Evolutionary conservation across 2,113 vertebrate genomes (phyloP).

Genomic region (Brienomyrus longianalis): DNA sequence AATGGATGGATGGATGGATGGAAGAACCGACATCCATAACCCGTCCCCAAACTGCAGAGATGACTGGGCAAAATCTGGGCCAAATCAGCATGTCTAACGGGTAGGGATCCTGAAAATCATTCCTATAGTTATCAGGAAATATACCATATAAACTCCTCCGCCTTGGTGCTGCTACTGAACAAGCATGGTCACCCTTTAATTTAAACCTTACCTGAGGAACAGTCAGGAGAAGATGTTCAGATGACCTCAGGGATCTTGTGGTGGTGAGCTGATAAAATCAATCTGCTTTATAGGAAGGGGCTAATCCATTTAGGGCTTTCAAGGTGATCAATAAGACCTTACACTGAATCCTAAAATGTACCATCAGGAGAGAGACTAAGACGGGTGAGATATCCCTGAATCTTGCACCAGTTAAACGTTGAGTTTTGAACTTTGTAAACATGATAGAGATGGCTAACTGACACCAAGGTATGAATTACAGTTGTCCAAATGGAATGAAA

Average conservation of each 20-base stretch:
- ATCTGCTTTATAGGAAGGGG: neutral
- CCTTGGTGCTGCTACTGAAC: neutral
- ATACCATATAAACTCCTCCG: too few species aligned
- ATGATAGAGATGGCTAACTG: neutral
- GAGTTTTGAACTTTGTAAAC: neutral
- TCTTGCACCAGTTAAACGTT: neutral
- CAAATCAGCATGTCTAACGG: neutral
- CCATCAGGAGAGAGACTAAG: neutral
- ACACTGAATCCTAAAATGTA: neutral
- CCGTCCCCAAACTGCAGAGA: neutral
- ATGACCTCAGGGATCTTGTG: neutral
- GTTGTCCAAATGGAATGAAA: neutral
- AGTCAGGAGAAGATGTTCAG: neutral
- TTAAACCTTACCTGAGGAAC: neutral
- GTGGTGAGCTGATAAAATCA: neutral
- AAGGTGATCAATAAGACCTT: neutral
- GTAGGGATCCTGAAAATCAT: neutral
- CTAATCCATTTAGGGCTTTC: neutral
- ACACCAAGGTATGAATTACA: neutral
- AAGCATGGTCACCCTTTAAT: neutral
- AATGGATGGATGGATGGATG: too few species aligned
- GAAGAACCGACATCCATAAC: neutral
- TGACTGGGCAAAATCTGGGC: neutral
- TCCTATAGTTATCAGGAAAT: too few species aligned
- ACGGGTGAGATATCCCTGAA: neutral